A percentile compares a stretch with the other conserved stretches of the same genome.
Conservation (phyloP, 1,140 invertebrate genomes). For the Ceratitis capitata region DNA sequence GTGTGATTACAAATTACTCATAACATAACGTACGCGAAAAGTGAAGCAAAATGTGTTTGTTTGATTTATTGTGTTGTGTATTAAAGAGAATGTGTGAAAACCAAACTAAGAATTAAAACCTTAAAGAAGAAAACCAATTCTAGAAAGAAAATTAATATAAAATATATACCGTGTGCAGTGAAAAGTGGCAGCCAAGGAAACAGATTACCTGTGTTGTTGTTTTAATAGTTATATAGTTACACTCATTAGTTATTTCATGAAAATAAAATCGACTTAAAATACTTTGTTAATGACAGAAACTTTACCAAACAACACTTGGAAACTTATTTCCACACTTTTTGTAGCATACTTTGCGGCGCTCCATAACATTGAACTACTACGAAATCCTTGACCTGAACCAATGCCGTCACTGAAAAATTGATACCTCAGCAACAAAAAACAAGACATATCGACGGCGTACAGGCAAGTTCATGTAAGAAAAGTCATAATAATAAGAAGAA, state of each 20-base stretch:
- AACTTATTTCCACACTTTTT: neutral
- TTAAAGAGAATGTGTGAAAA: neutral
- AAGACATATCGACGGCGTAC: neutral
- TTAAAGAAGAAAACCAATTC: neutral
- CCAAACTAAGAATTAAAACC: neutral
- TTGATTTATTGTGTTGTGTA: neutral
- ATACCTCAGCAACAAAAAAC: neutral
- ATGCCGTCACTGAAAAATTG: neutral
- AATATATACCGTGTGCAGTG: neutral
- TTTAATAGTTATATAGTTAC: neutral
- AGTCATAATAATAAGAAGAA: neutral
- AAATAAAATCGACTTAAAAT: neutral
- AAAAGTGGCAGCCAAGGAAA: neutral
- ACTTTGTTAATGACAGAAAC: neutral
- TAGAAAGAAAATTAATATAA: neutral
- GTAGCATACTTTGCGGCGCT: conserved; percentile 16
- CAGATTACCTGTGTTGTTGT: neutral
- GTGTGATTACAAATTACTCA: neutral
- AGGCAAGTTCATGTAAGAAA: conserved; percentile 21
- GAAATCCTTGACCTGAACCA: conserved; percentile 36
- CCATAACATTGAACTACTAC: neutral
- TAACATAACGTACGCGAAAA: too few species aligned
- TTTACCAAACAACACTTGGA: neutral
- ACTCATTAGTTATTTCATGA: neutral
- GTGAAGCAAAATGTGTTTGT: neutral